Percentiles rank a stretch among this genome's conserved stretches.
These are phyloP conservation scores for Drosophila ficusphila DNA, from an alignment of 1,140 invertebrate species.

Conservation along the genomic window DNA sequence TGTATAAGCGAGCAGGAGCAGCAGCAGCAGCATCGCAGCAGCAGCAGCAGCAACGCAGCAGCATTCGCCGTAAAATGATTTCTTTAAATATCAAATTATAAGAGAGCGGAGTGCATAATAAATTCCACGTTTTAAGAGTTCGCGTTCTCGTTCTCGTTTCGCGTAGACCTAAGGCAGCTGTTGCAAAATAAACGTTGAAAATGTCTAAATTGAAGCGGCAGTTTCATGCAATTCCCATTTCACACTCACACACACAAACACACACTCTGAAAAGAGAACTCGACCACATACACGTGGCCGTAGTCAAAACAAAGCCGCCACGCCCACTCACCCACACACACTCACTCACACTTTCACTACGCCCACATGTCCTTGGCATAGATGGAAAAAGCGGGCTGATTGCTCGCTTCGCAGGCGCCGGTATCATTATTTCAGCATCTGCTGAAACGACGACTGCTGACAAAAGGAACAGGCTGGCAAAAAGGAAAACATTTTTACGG, in stretches of 20 bases:
- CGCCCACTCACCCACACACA: not conserved
- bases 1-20: conserved; percentile 51
- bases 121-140: conserved; percentile 62
- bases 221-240: conserved; percentile 19
- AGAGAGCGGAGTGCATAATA: conserved; percentile 39
- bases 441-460: conserved; percentile 19
- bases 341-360: not conserved
- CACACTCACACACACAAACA: not conserved
- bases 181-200: conserved; percentile 76
- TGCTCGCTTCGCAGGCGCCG: conserved; percentile 67
- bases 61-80: conserved; percentile 41
- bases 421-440: conserved; percentile 59
- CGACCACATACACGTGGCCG: too few species aligned
- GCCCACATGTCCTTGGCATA: conserved; percentile 69
- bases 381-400: conserved; percentile 57
- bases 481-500: conserved; percentile 45
- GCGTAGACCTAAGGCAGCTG: conserved; percentile 66
- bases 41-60: not conserved
- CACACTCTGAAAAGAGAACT: not conserved
- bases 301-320: conserved; percentile 60
- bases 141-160: conserved; percentile 48
- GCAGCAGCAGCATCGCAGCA: conserved; percentile 5
- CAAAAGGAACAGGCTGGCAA: conserved; percentile 11
- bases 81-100: conserved; percentile 62
- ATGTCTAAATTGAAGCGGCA: conserved; percentile 39